Base-by-base conservation (phyloP, 2,113 vertebrate genomes). In the Eira barbara region DNA sequence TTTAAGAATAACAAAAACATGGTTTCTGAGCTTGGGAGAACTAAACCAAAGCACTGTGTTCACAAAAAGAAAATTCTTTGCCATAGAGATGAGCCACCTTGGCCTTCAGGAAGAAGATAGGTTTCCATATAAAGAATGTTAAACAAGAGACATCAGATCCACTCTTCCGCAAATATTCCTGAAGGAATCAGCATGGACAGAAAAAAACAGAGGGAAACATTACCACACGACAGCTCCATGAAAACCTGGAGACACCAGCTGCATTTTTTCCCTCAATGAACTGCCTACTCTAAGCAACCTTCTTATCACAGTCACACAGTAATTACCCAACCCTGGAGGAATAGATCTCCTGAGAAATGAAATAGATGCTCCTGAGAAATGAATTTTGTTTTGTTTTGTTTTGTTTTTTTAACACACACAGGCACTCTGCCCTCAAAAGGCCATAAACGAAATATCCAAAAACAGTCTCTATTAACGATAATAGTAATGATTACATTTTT, bases 111-210 rank as follows among this genome's bases (percentile, higher is more conserved):
- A 96, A 97, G 76, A 34, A 97, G 76, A 34, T 65, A 84, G 87
- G 3, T 82, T 97, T 97, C 83, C 92, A 94, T 0, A 2, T 94
- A 94, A 96, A 89, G 96, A 97, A 98, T 97, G 90, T 85, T 86
- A 88, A 94, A 59, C 29, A 63, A 61, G 18, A 88, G 67, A 86
- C 39, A 71, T 39, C 10, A 25, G 18, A 52, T 0, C n/a, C 85
- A 89, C 1, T 59, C 76, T 61, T 90, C 65, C 25, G 81, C 49
- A 34, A 94, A 89, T 36, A 8, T 92, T 84, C 80, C 52, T 55
- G 27, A 1, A 63, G 89, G 39, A 97, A 92, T 0, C 45, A 27
- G n/a, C 63, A 25, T 1, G 6, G 36, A 67, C 2, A 94, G 94
- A 82, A 34, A 79, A 14, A 12, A 79, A 9, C 59, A 0, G 57